Evolutionary conservation across 2,113 vertebrate genomes (phyloP).

Genomic region (Petrocephalus zakoni): DNA sequence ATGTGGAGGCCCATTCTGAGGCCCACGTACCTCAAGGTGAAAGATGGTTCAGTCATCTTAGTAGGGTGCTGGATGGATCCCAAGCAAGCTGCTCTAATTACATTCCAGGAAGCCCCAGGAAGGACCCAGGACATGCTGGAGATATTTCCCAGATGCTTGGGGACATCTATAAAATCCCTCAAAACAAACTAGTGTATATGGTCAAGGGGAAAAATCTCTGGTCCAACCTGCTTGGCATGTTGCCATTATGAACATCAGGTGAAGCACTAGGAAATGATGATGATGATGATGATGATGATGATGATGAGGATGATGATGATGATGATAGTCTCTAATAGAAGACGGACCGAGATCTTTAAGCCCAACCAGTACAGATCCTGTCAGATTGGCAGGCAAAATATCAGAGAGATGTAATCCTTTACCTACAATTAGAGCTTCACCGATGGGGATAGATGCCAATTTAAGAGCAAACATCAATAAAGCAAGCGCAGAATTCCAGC

Average conservation of each 20-base stretch:
- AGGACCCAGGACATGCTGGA: not conserved
- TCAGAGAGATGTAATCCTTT: not conserved
- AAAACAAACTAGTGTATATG: not conserved
- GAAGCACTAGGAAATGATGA: not conserved
- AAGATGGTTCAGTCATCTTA: slow-evolving; percentile 14
- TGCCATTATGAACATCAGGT: not conserved
- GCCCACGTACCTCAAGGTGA: not conserved
- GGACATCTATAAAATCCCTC: not conserved
- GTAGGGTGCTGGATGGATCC: not conserved
- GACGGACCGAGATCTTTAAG: not conserved
- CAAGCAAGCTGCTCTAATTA: not conserved
- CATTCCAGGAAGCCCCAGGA: not conserved
- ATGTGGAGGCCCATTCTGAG: not conserved
- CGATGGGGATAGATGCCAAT: not conserved
- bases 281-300: not conserved
- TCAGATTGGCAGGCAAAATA: not conserved
- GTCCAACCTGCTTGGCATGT: not conserved
- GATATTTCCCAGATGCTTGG: slow-evolving; percentile 1
- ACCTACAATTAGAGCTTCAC: not conserved
- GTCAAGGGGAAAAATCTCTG: not conserved
- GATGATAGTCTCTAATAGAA: not conserved
- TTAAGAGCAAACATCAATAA: not conserved
- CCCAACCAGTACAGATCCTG: not conserved
- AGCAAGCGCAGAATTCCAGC: not conserved
- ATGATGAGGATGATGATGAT: not conserved